These are phyloP conservation scores for Chrysolophus pictus DNA, from an alignment of 2,797 vertebrate genomes.

Conservation along the genomic window DNA sequence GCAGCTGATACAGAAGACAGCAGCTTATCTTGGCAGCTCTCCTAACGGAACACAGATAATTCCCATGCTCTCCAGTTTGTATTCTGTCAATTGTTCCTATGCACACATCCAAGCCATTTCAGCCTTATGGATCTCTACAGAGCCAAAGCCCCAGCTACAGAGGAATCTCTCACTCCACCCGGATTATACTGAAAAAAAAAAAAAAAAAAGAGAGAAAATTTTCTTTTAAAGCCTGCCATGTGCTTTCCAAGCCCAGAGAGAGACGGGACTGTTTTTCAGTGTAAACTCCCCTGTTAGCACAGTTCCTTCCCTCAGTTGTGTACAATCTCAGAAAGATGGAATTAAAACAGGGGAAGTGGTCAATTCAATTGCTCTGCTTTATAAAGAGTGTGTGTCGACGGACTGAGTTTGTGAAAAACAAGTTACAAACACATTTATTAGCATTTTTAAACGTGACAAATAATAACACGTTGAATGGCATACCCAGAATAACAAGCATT, in stretches of 20 bases:
- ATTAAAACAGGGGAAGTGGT: background rate
- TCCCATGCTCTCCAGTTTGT: background rate
- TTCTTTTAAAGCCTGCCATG: background rate
- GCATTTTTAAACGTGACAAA: background rate
- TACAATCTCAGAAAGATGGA: background rate
- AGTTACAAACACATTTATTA: background rate
- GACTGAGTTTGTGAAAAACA: background rate
- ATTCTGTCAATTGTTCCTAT: background rate
- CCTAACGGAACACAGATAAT: slow-evolving; percentile 37
- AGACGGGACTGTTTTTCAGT: background rate
- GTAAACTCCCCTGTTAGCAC: background rate
- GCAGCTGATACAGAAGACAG: slow-evolving; percentile 59
- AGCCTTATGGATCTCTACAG: background rate
- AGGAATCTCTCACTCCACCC: background rate
- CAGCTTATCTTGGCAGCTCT: slow-evolving; percentile 45
- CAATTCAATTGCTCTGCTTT: background rate
- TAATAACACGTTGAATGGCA: background rate
- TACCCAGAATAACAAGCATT: background rate
- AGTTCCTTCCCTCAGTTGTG: accelerated
- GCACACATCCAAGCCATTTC: background rate
- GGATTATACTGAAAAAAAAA: background rate
- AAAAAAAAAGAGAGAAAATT: background rate
- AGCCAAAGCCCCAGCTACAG: background rate
- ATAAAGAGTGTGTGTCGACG: accelerated
- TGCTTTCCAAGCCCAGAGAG: background rate